Evolutionary conservation across 2,888 invertebrate genomes (phyloP).

Genomic region (Asteroscopus sphinx): DNA sequence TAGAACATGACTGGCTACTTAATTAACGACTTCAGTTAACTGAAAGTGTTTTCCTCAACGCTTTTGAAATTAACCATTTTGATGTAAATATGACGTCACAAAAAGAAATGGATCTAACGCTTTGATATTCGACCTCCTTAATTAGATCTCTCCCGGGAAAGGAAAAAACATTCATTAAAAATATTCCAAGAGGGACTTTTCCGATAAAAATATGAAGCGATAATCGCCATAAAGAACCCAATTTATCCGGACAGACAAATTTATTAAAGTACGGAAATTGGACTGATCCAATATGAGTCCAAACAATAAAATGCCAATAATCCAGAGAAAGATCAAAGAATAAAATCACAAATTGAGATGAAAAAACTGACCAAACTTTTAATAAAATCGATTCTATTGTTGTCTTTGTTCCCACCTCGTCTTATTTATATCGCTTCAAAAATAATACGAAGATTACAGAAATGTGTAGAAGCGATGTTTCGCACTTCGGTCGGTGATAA

Average conservation of each 20-base stretch:
- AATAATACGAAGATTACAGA: too few species aligned
- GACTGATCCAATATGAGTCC: conserved; percentile 7
- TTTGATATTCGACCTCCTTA: conserved; percentile 12
- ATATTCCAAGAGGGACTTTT: conserved; percentile 9
- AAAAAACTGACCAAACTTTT: not conserved
- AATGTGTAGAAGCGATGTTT: conserved; percentile 10
- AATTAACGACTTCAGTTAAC: too few species aligned
- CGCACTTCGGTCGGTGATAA: conserved; percentile 28
- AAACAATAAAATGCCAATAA: conserved; percentile 12
- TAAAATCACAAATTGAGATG: conserved; percentile 1
- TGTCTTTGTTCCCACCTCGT: not conserved
- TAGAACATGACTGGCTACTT: too few species aligned
- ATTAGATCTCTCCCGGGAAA: conserved; percentile 29
- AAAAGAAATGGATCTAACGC: conserved; percentile 7
- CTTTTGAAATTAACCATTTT: not conserved
- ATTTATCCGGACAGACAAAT: conserved; percentile 29
- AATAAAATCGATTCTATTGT: not conserved
- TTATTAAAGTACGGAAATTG: conserved; percentile 20
- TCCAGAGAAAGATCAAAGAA: not conserved
- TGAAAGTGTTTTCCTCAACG: too few species aligned
- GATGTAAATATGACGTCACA: not conserved
- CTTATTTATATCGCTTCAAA: conserved; percentile 7
- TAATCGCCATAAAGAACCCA: conserved; percentile 23
- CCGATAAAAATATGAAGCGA: conserved; percentile 7
- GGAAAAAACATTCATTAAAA: conserved; percentile 21